Base-by-base conservation (phyloP, 2,888 invertebrate species). In the Imbricaverruca yamaguchii region DNA sequence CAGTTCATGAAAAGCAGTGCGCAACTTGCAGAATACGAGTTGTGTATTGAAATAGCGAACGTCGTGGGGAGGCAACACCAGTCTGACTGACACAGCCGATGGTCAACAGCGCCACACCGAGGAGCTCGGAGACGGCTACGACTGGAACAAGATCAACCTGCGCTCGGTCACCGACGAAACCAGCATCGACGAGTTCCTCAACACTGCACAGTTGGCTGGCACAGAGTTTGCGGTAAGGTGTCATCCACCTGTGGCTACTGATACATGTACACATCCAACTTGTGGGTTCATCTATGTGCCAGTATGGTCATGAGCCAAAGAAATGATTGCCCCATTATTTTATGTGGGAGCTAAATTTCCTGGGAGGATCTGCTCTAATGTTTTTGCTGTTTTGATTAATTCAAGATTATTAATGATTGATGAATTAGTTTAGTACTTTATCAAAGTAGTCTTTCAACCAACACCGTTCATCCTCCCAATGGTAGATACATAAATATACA, bases 121-220 rank as follows among this genome's bases (percentile, higher is more conserved):
- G n/a, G 83, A 83, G 69, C n/a, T 83, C 7, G 78, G 57, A 39
- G 83, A 83, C 79, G 83, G 83, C 1, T 81, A 82, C 21, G 94
- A 96, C 83, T 96, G 95, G 95, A 94, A 93, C 65, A 90, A 95
- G 13, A 89, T 96, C 1, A 97, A 97, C 88, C 90, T 96, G 0
- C 93, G 93, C 85, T 97, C 97, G 0, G 94, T 97, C 0, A 98
- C 97, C 0, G 97, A 98, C 85, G 96, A 97, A 87, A 95, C 93
- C n/a, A 94, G 96, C 0, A 92, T 98, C 83, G 95, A 98, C 89
- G 98, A 98, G 86, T 98, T 99, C 87, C 89, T 99, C 8, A 93
- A 95, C 0, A 98, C 95, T 0, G 98, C 98, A 0, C 94, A 97
- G 87, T 88, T 99, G 82, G 97, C 98, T 0, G 95, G 95, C 67